Base-by-base conservation (phyloP, 1,140 invertebrate species). In the Oryzaephilus surinamensis region DNA sequence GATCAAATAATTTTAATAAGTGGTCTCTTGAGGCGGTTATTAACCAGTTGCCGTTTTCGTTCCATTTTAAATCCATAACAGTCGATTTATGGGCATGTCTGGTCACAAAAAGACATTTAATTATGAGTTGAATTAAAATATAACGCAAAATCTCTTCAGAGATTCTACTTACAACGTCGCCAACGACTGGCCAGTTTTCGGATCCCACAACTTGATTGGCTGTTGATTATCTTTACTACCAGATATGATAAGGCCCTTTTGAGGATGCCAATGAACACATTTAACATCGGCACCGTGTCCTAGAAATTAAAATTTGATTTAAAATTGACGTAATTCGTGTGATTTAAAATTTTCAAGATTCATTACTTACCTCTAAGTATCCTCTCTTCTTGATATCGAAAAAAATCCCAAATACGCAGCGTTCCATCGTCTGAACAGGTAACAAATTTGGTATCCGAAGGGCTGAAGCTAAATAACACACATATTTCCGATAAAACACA, bases 161-260 rank as follows among this genome's bases (percentile, higher is more conserved):
- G n/a, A n/a, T 10, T 27, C 7, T 20, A 70, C 67, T 70, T 65
- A 77, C 58, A 89, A 60, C 8, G 85, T 90, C n/a, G 84, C 84
- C 35, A 90, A 60, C 6, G 84, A 83, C 46, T 88, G 80, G 0
- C 94, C 95, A 41, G 82, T 85, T 63, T 95, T 95, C 6, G 96
- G 93, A 73, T 99, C 97, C 97, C 97, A 99, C 10, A 99, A 67
- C 66, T 99, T 99, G 8, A 99, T 89, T 6, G 97, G 97, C 58
- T 99, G 97, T 59, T 99, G 97, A 63, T 95, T 97, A 63, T 99
- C 97, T 70, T 99, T 97, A 62, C 93, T 97, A 0, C 97, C 97
- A 10, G 95, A 98, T 13, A 96, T 89, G 50, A 99, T 79, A 32
- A 99, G 73, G 47, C 85, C 82, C 66, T 98, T 98, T 46, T 91